Base-by-base conservation (phyloP, 1,140 invertebrate species). In the Eumeta japonica region DNA sequence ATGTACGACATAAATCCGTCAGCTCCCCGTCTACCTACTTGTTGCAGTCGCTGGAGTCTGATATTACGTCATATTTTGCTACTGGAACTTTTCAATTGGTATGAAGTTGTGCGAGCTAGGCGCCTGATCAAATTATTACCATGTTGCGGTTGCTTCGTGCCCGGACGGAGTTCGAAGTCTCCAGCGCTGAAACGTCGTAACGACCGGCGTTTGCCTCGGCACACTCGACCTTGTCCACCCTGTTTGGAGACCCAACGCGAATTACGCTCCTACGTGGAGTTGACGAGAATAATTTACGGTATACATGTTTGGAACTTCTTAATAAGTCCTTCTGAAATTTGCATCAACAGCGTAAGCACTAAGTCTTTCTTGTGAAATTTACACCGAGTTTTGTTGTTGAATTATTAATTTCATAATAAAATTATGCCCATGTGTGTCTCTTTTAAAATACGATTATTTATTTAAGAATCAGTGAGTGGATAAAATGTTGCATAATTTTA, bases 81-180 rank as follows among this genome's bases (percentile, higher is more conserved):
- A 61, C 54, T 51, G 37, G 54, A 67, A 71, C 58, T 71, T 68
- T 67, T 63, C 58, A 64, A 64, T 71, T 71, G 62, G 58, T 58
- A 60, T 59, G 62, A 71, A 67, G 63, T 71, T 71, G 37, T 53
- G 46, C 54, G 50, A 59, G 46, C 52, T 49, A 49, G 59, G 58
- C 56, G 57, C 46, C 56, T 68, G 64, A 68, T 72, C 62, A 72
- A 72, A 68, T 72, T 68, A 72, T 68, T 68, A 60, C 60, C 55
- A 52, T 62, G 61, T 65, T 64, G 62, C 57, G 55, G 63, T 50
- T 55, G 47, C 29, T 37, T 43, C 53, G 56, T 60, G 52, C 48
- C 49, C 49, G 46, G 51, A 55, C 53, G 55, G 39, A 62, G 49
- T 58, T 55, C 31, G 28, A 36, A n/a, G n/a, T n/a, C n/a, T n/a